These are phyloP conservation scores for Drosophila nigromelanica DNA, from an alignment of 1,140 invertebrate species.

Conservation along the genomic window DNA sequence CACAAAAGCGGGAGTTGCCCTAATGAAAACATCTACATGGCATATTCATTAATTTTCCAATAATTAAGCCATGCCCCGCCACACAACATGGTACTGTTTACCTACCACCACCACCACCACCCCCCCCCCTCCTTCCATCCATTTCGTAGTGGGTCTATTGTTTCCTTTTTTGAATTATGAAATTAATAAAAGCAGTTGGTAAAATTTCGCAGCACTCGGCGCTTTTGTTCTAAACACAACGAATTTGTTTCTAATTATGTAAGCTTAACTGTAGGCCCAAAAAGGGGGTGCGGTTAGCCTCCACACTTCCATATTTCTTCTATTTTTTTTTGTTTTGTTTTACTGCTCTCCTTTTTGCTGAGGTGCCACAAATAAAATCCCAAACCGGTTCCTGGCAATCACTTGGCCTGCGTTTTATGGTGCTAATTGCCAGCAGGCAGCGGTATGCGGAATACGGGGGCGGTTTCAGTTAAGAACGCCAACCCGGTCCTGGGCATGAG, in stretches of 20 bases:
- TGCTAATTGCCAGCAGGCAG: conserved; percentile 64
- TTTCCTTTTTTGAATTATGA: conserved; percentile 67
- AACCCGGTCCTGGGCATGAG: conserved; percentile 6
- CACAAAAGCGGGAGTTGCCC: conserved; percentile 3
- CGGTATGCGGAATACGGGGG: not conserved
- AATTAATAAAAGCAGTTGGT: conserved; percentile 76
- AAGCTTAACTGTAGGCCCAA: conserved; percentile 60
- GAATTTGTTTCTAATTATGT: conserved; percentile 78
- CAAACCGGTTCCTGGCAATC: conserved; percentile 25
- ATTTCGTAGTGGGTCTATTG: conserved; percentile 18
- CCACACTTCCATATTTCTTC: not conserved
- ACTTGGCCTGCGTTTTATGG: conserved; percentile 73
- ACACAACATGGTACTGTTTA: not conserved
- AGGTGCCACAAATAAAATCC: conserved; percentile 59
- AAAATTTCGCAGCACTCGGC: conserved; percentile 64
- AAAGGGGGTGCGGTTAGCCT: conserved; percentile 25
- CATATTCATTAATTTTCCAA: conserved; percentile 80
- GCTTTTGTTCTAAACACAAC: conserved; percentile 78
- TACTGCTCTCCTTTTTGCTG: conserved; percentile 21
- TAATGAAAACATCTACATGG: conserved; percentile 73
- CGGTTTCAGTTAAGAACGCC: conserved; percentile 9
- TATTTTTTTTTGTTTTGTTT: conserved; percentile 7
- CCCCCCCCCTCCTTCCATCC: not conserved
- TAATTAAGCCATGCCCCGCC: conserved; percentile 61
- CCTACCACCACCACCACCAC: not conserved